phyloP scores from a whole-genome alignment of 2,113 vertebrate genomes.

The Nannobrachium achirus region DNA sequence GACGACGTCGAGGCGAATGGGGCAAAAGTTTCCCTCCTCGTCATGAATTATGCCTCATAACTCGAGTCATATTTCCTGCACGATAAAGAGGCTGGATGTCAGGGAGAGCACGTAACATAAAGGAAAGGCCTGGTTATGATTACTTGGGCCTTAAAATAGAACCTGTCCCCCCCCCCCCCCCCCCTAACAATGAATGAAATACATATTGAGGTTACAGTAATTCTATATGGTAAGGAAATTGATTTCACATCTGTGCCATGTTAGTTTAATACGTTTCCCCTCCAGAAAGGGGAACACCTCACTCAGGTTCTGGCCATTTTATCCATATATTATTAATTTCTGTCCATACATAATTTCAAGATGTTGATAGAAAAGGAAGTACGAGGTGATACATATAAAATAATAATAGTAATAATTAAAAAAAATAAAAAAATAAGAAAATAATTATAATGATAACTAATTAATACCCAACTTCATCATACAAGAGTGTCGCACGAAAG shows the following conservation, averaged over 20 bases:
- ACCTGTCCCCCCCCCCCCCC: too few species aligned
- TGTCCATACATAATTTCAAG: too few species aligned
- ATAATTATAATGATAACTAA: too few species aligned
- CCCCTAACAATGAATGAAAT: slow-evolving; percentile 44
- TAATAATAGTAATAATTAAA: too few species aligned
- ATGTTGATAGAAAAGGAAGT: background rate
- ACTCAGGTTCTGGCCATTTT: background rate
- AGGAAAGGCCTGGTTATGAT: slow-evolving; percentile 44
- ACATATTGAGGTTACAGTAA: slow-evolving; percentile 33
- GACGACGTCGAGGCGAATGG: slow-evolving; percentile 15
- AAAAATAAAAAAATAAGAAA: too few species aligned
- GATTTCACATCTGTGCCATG: slow-evolving; percentile 44
- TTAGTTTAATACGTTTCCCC: slow-evolving; percentile 37
- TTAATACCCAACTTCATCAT: too few species aligned
- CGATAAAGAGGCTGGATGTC: slow-evolving; percentile 40
- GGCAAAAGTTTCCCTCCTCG: slow-evolving; percentile 30
- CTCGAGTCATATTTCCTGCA: slow-evolving; percentile 29
- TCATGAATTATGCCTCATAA: slow-evolving; percentile 28
- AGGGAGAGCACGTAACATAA: slow-evolving; percentile 18
- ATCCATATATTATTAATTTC: too few species aligned
- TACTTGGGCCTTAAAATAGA: slow-evolving; percentile 57
- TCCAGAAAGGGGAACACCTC: slow-evolving; percentile 19
- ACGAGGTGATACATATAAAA: background rate
- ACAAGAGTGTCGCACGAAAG: too few species aligned
- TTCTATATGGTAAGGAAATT: slow-evolving; percentile 49